A percentile compares a stretch with the other conserved stretches of the same genome.
These are phyloP conservation scores for Onychostoma macrolepis DNA, from an alignment of 2,113 vertebrate genomes.

Conservation along the genomic window DNA sequence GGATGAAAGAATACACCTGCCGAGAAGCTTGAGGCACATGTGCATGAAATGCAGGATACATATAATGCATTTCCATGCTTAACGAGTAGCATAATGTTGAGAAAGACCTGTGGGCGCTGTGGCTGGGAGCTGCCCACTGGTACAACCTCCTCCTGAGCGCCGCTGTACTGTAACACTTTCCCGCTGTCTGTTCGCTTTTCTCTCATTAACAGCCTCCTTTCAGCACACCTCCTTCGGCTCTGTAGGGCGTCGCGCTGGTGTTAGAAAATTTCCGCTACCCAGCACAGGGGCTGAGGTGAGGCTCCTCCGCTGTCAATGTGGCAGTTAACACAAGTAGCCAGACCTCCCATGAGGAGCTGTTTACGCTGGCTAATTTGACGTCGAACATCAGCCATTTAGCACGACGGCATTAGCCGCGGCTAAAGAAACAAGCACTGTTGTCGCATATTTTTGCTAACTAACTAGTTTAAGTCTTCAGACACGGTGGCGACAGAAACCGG, in stretches of 20 bases:
- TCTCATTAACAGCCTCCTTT: constrained; percentile 52
- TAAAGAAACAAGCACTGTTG: constrained; percentile 50
- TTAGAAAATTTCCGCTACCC: constrained; percentile 43
- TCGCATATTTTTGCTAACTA: constrained; percentile 60
- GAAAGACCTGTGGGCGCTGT: constrained; percentile 39
- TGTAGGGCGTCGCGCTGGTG: constrained; percentile 42
- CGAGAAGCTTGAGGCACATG: constrained; percentile 48
- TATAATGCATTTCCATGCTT: constrained; percentile 59
- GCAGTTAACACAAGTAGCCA: constrained; percentile 34
- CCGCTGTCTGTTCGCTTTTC: constrained; percentile 29
- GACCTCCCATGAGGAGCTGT: constrained; percentile 44
- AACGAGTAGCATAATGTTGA: constrained; percentile 52
- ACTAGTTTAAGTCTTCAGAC: constrained; percentile 66
- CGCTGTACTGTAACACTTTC: constrained; percentile 40
- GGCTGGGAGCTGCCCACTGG: constrained; percentile 33
- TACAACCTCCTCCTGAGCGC: constrained; percentile 35
- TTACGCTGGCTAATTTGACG: constrained; percentile 40
- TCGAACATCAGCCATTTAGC: constrained; percentile 40
- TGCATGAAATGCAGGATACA: constrained; percentile 43
- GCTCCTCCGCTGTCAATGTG: constrained; percentile 23
- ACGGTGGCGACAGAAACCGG: constrained; percentile 56
- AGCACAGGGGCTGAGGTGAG: constrained; percentile 25
- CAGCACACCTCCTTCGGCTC: constrained; percentile 53
- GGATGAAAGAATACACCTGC: constrained; percentile 79
- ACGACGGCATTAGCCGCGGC: constrained; percentile 25